Conservation (phyloP, 2,888 invertebrate genomes). For the Sarcophaga rosellei region DNA sequence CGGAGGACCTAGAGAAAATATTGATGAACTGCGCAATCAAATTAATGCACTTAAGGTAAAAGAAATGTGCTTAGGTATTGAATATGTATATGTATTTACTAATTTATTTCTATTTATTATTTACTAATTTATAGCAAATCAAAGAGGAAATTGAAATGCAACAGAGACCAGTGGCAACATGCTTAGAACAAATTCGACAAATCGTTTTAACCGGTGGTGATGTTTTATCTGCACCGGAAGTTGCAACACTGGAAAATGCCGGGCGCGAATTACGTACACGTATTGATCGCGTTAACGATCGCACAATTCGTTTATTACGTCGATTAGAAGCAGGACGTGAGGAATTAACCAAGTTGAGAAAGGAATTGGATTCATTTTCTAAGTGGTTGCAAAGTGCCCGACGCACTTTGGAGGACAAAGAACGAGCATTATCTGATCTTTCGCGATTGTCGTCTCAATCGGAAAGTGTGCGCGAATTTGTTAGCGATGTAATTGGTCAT, state of each 20-base stretch:
- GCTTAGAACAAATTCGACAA: constrained; percentile 94
- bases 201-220: constrained; percentile 94
- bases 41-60: constrained; percentile 92
- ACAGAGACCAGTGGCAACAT: constrained; percentile 90
- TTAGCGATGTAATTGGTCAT: constrained; percentile 96
- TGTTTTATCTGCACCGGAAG: constrained; percentile 95
- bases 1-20: constrained; percentile 92
- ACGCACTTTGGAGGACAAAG: constrained; percentile 91
- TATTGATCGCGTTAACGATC: constrained; percentile 91
- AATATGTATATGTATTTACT: neutral
- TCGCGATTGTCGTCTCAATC: constrained; percentile 87
- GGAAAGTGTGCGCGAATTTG: constrained; percentile 93
- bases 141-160: constrained; percentile 95
- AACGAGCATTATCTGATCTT: constrained; percentile 89
- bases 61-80: neutral
- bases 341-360: constrained; percentile 92
- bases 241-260: constrained; percentile 92
- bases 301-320: constrained; percentile 89
- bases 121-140: constrained; percentile 85
- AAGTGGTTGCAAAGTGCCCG: constrained; percentile 92
- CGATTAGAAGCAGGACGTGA: constrained; percentile 90
- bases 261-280: constrained; percentile 91
- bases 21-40: constrained; percentile 93
- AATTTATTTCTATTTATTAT: neutral
- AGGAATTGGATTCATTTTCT: constrained; percentile 90